These are phyloP conservation scores for Phytoseiulus persimilis DNA, from an alignment of 2,888 invertebrate species.

Conservation along the genomic window DNA sequence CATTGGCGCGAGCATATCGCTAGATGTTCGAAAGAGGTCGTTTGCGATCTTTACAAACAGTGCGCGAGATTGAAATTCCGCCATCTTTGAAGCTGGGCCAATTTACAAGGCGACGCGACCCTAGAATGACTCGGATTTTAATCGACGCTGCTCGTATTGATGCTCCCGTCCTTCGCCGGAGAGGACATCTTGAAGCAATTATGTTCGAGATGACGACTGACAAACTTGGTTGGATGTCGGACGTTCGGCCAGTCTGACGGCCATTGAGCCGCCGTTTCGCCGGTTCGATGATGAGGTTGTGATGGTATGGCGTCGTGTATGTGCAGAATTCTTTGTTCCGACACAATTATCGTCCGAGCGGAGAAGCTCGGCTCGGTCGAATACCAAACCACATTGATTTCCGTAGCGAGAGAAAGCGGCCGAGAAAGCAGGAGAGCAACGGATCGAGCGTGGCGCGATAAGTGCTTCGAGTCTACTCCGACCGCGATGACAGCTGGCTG, in stretches of 20 bases:
- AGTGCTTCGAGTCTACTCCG: background rate
- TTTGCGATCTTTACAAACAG: background rate
- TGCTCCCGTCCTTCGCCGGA: background rate
- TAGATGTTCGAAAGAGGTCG: background rate
- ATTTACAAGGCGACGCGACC: background rate
- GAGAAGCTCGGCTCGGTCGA: background rate
- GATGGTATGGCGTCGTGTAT: background rate
- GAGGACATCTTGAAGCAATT: background rate
- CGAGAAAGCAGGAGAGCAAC: background rate
- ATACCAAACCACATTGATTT: slow-evolving; percentile 5
- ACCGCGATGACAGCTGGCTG: background rate
- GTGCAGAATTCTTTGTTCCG: background rate
- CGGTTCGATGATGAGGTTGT: background rate
- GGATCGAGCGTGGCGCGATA: background rate
- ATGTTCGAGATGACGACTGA: background rate
- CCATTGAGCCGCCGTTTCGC: background rate
- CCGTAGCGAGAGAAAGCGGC: background rate
- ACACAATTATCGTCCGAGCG: background rate
- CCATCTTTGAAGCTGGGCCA: background rate
- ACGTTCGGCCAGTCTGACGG: background rate
- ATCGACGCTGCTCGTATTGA: background rate
- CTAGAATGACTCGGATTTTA: background rate
- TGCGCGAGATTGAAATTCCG: background rate
- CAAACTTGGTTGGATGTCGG: background rate
- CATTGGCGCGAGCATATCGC: background rate